Evolutionary conservation across 2,888 invertebrate genomes (phyloP).

Genomic region (Stramonita haemastoma): DNA sequence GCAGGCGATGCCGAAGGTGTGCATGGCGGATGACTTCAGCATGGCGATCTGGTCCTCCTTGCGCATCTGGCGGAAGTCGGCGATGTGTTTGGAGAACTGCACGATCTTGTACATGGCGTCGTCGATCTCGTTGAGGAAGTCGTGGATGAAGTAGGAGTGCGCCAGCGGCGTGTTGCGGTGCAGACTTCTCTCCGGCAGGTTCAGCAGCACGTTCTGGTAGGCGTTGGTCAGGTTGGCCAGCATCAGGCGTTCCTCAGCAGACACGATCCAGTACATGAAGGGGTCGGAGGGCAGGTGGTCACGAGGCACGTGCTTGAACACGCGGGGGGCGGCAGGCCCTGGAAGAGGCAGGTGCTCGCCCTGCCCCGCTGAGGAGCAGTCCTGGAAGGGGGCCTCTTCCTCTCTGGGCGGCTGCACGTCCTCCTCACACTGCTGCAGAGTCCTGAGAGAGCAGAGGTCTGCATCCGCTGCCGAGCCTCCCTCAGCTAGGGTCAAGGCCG

Average conservation of each 20-base stretch:
- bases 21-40: slow-evolving; percentile 40
- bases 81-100: slow-evolving; percentile 42
- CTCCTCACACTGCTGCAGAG: not conserved
- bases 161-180: slow-evolving; percentile 31
- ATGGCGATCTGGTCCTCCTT: slow-evolving; percentile 43
- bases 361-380: not conserved
- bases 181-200: slow-evolving; percentile 34
- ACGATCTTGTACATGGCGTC: slow-evolving; percentile 43
- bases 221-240: slow-evolving; percentile 40
- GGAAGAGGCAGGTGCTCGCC: not conserved
- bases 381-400: not conserved
- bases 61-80: slow-evolving; percentile 35
- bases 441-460: not conserved
- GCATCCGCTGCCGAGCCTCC: too few relatives aligned
- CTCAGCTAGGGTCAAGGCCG: not conserved
- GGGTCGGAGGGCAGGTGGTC: slow-evolving; percentile 41
- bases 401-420: too few relatives aligned
- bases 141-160: slow-evolving; percentile 35
- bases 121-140: slow-evolving; percentile 43
- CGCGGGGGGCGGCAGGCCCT: slow-evolving; percentile 18
- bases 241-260: slow-evolving; percentile 28
- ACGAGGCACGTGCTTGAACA: slow-evolving; percentile 38
- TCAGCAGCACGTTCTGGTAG: slow-evolving; percentile 39
- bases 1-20: slow-evolving; percentile 40
- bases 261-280: slow-evolving; percentile 42